Base-by-base conservation (phyloP, 1,140 invertebrate genomes). In the Episyrphus balteatus region DNA sequence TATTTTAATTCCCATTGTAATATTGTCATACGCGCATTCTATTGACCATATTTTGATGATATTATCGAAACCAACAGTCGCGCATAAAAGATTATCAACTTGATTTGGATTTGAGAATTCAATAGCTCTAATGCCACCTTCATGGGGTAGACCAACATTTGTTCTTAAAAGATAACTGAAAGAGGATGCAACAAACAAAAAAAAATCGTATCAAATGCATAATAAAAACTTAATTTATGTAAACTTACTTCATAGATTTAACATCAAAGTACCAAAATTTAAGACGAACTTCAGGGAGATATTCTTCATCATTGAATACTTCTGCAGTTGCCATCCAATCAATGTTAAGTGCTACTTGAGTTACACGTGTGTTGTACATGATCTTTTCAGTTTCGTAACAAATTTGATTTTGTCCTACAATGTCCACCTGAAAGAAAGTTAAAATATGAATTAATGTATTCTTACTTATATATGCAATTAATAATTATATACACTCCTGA, bases 251-350 rank as follows among this genome's bases (percentile, higher is more conserved):
- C 67, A 86, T 83, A 37, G 75, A 70, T 8, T 73, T 66, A 3
- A 62, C 51, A 51, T 81, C 66, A 57, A 77, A 89, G 42, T 74
- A 57, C 87, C 87, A 92, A 66, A 90, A 90, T 60, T 91, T 92
- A 0, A 92, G 64, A 34, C 79, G 67, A 1, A 83, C 69, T 70
- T 90, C 84, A 5, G 74, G 68, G 30, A 75, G 74, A 48, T 76
- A 66, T 38, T 70, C 68, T 50, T 78, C 73, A 56, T 79, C 71
- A 51, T 75, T 68, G 53, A 82, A 75, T 40, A 76, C 72, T 68
- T 91, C 86, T 7, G 82, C 74, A 1, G 86, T 89, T 15, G 79
- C 84, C 70, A 92, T 70, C 88, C 88, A 92, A n/a, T 69, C 56
- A 37, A 72, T 69, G 61, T 77, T 81, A 42, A 91, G 72, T 1